Conservation (phyloP, 2,888 invertebrate species). For the Dioctria linearis region DNA sequence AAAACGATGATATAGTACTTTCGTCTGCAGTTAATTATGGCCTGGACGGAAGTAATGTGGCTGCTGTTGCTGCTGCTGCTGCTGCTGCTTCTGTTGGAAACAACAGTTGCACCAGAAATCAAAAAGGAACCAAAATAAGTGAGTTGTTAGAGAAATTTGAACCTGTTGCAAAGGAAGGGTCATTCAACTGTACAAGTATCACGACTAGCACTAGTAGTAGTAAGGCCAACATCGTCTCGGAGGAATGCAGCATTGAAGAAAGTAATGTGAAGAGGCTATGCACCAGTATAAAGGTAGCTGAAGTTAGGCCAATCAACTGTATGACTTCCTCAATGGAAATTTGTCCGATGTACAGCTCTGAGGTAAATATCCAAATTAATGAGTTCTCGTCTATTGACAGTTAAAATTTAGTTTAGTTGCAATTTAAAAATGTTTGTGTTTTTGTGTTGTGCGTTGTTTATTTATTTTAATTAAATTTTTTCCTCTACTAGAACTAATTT, state of each 20-base stretch:
- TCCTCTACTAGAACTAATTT: slow-evolving; percentile 36
- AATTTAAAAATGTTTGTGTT: background rate
- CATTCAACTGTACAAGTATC: background rate
- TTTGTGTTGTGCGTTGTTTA: slow-evolving; percentile 19
- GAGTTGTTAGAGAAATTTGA: slow-evolving; percentile 68
- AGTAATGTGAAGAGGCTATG: slow-evolving; percentile 56
- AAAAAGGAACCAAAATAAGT: slow-evolving; percentile 63
- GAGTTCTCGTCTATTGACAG: background rate
- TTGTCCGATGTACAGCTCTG: slow-evolving; percentile 70
- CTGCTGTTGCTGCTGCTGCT: too few relatives aligned
- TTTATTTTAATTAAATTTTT: slow-evolving; percentile 43
- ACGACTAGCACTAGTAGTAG: slow-evolving; percentile 23
- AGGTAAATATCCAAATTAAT: slow-evolving; percentile 70
- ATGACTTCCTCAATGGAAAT: slow-evolving; percentile 69
- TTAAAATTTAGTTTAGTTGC: background rate
- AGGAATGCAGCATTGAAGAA: slow-evolving; percentile 22
- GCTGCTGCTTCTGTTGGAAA: background rate
- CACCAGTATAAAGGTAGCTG: slow-evolving; percentile 63
- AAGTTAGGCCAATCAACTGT: slow-evolving; percentile 67
- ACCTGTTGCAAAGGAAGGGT: slow-evolving; percentile 53
- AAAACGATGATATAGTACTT: slow-evolving; percentile 72
- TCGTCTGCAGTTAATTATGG: slow-evolving; percentile 56
- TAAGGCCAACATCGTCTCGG: slow-evolving; percentile 28
- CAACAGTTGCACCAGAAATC: slow-evolving; percentile 56
- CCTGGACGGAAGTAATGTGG: background rate